phyloP scores from a whole-genome alignment of 2,113 vertebrate species.

The Turdus rufiventris region DNA sequence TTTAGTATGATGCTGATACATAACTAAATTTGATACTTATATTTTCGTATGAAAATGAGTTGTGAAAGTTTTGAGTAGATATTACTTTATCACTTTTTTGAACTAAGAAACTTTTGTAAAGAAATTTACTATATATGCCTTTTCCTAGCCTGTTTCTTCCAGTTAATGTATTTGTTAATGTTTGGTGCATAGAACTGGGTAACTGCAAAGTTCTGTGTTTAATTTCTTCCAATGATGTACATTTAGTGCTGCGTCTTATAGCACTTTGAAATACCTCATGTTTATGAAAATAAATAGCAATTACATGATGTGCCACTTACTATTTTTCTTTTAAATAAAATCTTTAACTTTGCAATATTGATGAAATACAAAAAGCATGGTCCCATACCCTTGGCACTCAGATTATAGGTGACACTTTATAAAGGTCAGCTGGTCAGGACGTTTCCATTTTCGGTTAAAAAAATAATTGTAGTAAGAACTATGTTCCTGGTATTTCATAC shows the following conservation, averaged over 20 bases:
- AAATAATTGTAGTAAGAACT: background rate
- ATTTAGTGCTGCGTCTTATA: constrained; percentile 99
- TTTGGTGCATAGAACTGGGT: constrained; percentile 99
- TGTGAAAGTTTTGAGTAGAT: constrained; percentile 96
- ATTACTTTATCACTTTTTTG: constrained; percentile 98
- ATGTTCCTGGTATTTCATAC: background rate
- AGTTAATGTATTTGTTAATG: constrained; percentile 98
- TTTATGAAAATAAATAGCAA: constrained; percentile 99
- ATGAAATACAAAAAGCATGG: background rate
- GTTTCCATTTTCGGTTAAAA: background rate
- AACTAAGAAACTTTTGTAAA: constrained; percentile 97
- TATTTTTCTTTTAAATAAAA: constrained; percentile 52
- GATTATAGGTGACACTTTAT: background rate
- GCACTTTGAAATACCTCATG: constrained; percentile 99
- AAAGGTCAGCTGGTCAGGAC: background rate
- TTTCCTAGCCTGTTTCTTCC: constrained; percentile 88
- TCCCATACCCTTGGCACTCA: background rate
- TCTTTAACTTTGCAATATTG: background rate
- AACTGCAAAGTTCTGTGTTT: constrained; percentile 91
- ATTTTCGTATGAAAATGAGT: constrained; percentile 99
- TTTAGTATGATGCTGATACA: constrained; percentile 99
- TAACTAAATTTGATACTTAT: constrained; percentile 99
- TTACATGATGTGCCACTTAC: constrained; percentile 70
- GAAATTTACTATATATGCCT: constrained; percentile 94
- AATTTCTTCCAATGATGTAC: constrained; percentile 88